Evolutionary conservation across 1,140 invertebrate species (phyloP).

Genomic region (Drepana arcuata): DNA sequence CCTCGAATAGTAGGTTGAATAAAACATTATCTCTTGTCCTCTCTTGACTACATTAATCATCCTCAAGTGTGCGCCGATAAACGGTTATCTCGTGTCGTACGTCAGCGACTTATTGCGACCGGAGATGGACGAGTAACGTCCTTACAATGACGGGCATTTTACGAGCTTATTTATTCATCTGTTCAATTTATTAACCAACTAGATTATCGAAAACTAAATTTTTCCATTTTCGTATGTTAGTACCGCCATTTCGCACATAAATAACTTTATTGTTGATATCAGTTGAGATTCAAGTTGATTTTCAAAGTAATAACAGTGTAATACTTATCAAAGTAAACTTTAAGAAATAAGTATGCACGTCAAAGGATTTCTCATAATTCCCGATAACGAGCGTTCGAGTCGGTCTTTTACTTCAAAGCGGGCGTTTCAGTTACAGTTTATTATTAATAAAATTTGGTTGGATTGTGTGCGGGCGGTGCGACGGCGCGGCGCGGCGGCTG

Average conservation of each 20-base stretch:
- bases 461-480: conserved; percentile 21
- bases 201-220: too few relatives aligned
- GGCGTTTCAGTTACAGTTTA: conserved; percentile 64
- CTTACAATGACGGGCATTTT: background rate
- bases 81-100: conserved; percentile 9
- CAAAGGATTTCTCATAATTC: conserved; percentile 61
- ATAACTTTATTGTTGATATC: too few relatives aligned
- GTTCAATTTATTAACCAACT: too few relatives aligned
- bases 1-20: too few relatives aligned
- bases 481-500: conserved; percentile 15
- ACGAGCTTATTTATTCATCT: too few relatives aligned
- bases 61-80: conserved; percentile 10
- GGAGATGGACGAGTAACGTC: background rate
- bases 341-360: conserved; percentile 34
- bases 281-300: too few relatives aligned
- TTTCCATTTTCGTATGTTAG: too few relatives aligned
- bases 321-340: conserved; percentile 17
- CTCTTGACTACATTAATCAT: conserved; percentile 14
- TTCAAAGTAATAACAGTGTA: conserved; percentile 1
- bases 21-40: too few relatives aligned
- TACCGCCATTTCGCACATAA: too few relatives aligned
- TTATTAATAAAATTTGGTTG: conserved; percentile 64
- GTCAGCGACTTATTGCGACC: background rate
- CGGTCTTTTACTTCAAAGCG: conserved; percentile 58
- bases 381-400: conserved; percentile 57